phyloP scores from a whole-genome alignment of 2,797 vertebrate species.

The Pangasius djambal region DNA sequence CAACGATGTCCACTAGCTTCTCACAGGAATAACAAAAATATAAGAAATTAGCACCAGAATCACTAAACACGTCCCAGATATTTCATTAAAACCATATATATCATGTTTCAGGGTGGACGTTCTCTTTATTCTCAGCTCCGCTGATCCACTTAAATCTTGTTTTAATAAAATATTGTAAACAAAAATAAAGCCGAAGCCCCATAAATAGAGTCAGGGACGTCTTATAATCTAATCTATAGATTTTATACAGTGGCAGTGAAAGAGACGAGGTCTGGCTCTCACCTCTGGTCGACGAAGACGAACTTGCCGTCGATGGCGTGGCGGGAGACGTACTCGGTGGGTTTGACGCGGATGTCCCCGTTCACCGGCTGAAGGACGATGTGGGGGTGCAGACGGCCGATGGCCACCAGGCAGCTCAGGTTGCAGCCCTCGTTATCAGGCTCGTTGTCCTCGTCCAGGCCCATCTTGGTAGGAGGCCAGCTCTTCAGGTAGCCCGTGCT shows the following conservation, averaged over 20 bases:
- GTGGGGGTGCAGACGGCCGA: conserved; percentile 93
- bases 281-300: conserved; percentile 99
- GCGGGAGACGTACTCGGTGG: conserved; percentile 95
- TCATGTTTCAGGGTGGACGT: neutral
- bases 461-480: conserved; percentile 98
- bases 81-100: neutral
- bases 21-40: no score
- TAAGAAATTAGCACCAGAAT: neutral
- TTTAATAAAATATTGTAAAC: no score
- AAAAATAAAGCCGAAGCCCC: no score
- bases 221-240: neutral
- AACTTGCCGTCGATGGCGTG: conserved; percentile 98
- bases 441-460: conserved; percentile 94
- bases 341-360: conserved; percentile 93
- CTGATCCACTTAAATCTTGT: no score
- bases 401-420: conserved; percentile 97
- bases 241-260: neutral
- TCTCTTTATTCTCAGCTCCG: neutral
- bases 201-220: neutral
- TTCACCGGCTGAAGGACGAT: conserved; percentile 88
- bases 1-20: no score
- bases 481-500: conserved; percentile 98
- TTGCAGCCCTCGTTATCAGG: conserved; percentile 97
- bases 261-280: conserved; percentile 56
- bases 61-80: no score